Evolutionary conservation across 2,113 vertebrate species (phyloP).

Genomic region (Gallinago jamesoni): DNA sequence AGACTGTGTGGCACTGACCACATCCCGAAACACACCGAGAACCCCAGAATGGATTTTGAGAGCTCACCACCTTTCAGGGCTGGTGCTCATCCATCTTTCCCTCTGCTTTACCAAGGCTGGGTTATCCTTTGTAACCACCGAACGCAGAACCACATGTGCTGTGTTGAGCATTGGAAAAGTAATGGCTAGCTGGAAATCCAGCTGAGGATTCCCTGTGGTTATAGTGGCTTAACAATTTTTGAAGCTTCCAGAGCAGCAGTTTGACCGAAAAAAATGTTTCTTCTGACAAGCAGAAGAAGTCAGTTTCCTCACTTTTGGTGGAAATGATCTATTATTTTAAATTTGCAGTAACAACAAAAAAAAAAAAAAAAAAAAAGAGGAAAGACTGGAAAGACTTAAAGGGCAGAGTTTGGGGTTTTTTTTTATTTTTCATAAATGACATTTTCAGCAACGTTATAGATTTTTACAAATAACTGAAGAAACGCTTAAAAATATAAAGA

Average conservation of each 20-base stretch:
- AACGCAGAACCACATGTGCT: rapidly evolving
- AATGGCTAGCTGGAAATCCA: neutral
- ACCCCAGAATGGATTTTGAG: neutral
- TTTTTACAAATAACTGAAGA: neutral
- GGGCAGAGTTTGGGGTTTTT: too few species aligned
- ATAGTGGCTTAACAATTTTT: neutral
- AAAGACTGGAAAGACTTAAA: neutral
- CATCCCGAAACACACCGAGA: rapidly evolving
- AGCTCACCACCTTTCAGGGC: neutral
- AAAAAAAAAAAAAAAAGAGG: too few species aligned
- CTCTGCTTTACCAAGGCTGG: neutral
- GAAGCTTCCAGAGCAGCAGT: neutral
- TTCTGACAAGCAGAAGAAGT: neutral
- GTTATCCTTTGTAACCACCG: neutral
- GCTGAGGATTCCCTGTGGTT: rapidly evolving
- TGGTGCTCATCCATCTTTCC: neutral
- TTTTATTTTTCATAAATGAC: rapidly evolving
- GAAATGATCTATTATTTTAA: neutral
- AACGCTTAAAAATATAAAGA: neutral
- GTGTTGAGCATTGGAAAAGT: neutral
- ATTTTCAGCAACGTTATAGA: neutral
- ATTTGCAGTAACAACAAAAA: neutral
- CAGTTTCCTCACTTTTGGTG: neutral
- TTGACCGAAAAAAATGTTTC: neutral
- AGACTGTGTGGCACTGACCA: neutral